Evolutionary conservation across 2,888 invertebrate genomes (phyloP).

Genomic region (Limnephilus rhombicus): DNA sequence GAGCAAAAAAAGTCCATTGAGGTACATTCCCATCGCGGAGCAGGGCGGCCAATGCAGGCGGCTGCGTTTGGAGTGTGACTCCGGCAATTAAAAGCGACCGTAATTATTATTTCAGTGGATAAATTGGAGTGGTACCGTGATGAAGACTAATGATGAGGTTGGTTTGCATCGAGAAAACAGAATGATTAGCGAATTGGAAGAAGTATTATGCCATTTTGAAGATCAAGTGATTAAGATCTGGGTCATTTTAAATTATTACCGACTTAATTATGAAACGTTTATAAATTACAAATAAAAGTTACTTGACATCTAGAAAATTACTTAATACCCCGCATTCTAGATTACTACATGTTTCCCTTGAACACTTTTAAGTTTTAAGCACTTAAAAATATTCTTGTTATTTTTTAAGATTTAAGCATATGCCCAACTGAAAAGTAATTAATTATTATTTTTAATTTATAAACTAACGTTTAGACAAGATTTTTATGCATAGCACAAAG

Average conservation of each 20-base stretch:
- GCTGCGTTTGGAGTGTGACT: constrained; percentile 42
- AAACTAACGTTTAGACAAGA: too few relatives aligned
- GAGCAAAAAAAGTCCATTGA: not conserved
- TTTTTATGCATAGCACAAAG: too few relatives aligned
- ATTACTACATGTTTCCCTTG: too few relatives aligned
- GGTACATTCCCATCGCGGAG: constrained; percentile 23
- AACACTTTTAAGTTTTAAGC: too few relatives aligned
- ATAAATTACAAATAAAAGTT: not conserved
- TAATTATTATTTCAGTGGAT: not conserved
- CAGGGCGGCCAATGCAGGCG: not conserved
- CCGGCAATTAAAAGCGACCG: constrained; percentile 11
- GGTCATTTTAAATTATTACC: not conserved
- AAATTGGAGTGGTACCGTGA: not conserved
- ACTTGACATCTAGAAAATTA: not conserved
- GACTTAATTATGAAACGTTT: not conserved
- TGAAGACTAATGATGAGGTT: constrained; percentile 6
- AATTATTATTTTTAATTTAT: too few relatives aligned
- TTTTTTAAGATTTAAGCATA: too few relatives aligned
- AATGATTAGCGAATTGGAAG: constrained; percentile 19
- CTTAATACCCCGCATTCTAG: too few relatives aligned
- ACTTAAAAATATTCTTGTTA: too few relatives aligned
- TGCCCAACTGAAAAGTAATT: too few relatives aligned
- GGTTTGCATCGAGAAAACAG: not conserved
- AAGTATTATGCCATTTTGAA: not conserved
- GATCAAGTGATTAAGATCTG: not conserved